Base-by-base conservation (phyloP, 2,113 vertebrate genomes). In the Carassius gibelio region DNA sequence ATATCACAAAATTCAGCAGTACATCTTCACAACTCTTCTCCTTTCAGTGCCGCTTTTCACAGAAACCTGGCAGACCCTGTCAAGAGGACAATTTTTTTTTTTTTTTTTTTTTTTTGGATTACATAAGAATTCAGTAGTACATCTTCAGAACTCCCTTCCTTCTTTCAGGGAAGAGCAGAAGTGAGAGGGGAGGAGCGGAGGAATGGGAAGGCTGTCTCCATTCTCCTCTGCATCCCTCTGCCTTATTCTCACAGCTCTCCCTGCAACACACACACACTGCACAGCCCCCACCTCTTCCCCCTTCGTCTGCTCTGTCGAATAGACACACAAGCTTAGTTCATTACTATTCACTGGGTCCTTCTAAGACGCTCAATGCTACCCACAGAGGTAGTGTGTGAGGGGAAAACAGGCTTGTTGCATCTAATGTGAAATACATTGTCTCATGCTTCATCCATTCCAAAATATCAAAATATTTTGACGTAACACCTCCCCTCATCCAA, bases 271-370 rank as follows among this genome's bases (percentile, higher is more conserved):
- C 38, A 90, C 76, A 82, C 64, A 87, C 87, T 66, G 45, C 85
- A 23, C 23, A 89, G 72, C 21, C 79, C 34, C 83, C 86, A 81
- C 45, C 84, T 82, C 82, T 79, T 1, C 52, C 72, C 75, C 84
- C 85, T 81, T 87, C 90, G 88, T 87, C 88, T 91, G 88, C 89
- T 90, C 89, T 91, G 87, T 92, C 91, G 91, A 92, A 93, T 90
- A 94, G 92, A 94, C 93, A 93, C 93, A 91, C 91, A 91, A 91
- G 87, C 91, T 90, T 17, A 88, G 89, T 94, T 95, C 94, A 95
- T 95, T 95, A 94, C 93, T 94, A 94, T 95, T 94, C 95, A 94
- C 90, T 90, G 92, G 92, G 91, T 93, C 90, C 91, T 93, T 88
- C 91, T 81, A 80, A 93, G 93, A 92, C 91, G 90, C 85, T 87